phyloP scores from a whole-genome alignment of 1,140 invertebrate genomes.

The Platyscapa corneri region DNA sequence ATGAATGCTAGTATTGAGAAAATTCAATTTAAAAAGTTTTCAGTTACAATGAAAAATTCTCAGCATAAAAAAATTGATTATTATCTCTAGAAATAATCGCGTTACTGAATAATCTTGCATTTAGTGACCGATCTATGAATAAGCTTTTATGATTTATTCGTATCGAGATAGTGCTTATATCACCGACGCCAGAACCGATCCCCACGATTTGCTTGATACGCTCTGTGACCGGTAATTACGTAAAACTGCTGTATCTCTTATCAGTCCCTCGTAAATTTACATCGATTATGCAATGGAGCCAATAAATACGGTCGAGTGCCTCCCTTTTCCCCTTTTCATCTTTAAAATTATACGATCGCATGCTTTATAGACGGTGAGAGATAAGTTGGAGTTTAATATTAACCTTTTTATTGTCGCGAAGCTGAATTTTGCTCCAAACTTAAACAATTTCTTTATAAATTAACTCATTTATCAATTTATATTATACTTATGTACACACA shows the following conservation, averaged over 20 bases:
- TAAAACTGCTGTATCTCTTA: conserved; percentile 33
- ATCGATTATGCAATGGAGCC: conserved; percentile 29
- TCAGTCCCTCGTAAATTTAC: conserved; percentile 37
- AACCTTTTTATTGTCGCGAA: too few species aligned
- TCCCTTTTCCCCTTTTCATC: neutral
- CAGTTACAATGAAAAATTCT: too few species aligned
- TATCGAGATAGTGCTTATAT: conserved; percentile 2
- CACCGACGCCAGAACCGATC: neutral
- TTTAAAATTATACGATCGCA: neutral
- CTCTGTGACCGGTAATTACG: neutral
- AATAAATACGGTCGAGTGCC: neutral
- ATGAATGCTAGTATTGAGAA: too few species aligned
- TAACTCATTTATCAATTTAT: too few species aligned
- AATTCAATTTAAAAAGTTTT: too few species aligned
- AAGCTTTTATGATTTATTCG: conserved; percentile 24
- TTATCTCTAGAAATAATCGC: too few species aligned
- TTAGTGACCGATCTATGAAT: neutral
- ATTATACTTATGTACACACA: too few species aligned
- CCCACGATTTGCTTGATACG: neutral
- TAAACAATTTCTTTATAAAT: too few species aligned
- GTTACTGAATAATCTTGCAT: too few species aligned
- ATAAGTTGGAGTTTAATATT: neutral
- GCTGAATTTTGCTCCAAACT: too few species aligned
- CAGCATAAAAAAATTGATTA: too few species aligned
- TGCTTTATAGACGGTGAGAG: neutral